Conservation (phyloP, 2,113 vertebrate species). For the Xyrauchen texanus region DNA sequence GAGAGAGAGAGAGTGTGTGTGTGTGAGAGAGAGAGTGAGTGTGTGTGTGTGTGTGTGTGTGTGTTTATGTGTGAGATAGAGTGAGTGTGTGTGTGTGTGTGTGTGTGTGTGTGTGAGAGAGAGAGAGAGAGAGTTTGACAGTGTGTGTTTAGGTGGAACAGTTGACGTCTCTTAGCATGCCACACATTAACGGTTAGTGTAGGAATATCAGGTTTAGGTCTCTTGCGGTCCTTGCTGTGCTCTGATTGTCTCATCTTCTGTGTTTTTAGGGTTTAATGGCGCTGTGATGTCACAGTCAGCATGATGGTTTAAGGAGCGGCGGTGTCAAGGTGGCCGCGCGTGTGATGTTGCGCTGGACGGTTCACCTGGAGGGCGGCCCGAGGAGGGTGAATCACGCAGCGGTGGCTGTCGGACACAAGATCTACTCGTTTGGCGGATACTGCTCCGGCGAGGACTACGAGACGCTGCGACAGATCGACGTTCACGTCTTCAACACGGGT, state of each 20-base stretch:
- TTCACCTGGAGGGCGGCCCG: conserved; percentile 97
- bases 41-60: too few relatives aligned
- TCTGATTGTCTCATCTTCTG: background rate
- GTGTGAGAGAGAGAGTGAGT: too few relatives aligned
- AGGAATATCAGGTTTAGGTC: too few relatives aligned
- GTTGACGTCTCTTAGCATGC: too few relatives aligned
- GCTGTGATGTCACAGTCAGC: background rate
- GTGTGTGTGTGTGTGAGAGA: too few relatives aligned
- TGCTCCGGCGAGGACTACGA: conserved; percentile 99
- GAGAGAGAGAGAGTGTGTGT: too few relatives aligned
- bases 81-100: too few relatives aligned
- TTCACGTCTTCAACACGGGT: conserved; percentile 90
- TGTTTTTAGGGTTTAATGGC: background rate
- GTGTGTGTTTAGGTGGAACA: too few relatives aligned
- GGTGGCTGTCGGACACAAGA: conserved; percentile 94
- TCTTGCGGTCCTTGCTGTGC: background rate
- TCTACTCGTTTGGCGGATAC: conserved; percentile 96
- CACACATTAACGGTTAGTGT: too few relatives aligned
- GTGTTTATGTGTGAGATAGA: too few relatives aligned
- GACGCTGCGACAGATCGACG: conserved; percentile 90
- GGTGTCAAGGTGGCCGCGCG: conserved; percentile 61
- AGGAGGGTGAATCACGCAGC: conserved; percentile 98
- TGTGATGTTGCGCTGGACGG: conserved; percentile 97
- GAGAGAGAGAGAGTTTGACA: too few relatives aligned
- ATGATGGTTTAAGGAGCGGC: conserved; percentile 13